Conservation (phyloP, 1,140 invertebrate genomes). For the Cryptotermes secundus region DNA sequence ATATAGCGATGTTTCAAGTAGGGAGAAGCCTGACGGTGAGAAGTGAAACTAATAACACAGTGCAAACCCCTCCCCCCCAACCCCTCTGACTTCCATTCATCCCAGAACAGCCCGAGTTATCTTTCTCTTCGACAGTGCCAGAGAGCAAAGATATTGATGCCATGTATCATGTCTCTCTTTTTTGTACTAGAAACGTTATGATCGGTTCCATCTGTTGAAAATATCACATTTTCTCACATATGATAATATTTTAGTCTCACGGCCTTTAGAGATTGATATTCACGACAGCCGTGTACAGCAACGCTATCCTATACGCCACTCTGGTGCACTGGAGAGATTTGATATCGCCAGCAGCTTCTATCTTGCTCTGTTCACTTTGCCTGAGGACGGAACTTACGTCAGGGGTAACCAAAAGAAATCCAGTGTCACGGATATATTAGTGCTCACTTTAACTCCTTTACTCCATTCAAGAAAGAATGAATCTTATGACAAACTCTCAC, state of each 20-base stretch:
- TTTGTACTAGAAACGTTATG: neutral
- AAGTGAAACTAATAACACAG: neutral
- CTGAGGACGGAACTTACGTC: neutral
- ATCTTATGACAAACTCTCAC: too few relatives aligned
- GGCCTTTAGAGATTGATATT: constrained; percentile 13
- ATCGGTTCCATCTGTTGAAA: constrained; percentile 1
- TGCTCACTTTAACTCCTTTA: too few relatives aligned
- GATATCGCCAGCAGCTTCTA: neutral
- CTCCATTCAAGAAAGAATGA: too few relatives aligned
- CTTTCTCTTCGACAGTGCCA: constrained; percentile 7
- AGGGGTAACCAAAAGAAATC: neutral
- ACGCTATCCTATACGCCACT: neutral
- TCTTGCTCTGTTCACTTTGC: neutral
- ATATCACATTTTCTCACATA: constrained; percentile 15
- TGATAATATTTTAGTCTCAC: constrained; percentile 1
- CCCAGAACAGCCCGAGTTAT: neutral
- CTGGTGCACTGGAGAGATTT: neutral
- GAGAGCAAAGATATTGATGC: constrained; percentile 3
- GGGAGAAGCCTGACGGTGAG: neutral
- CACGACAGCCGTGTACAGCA: neutral
- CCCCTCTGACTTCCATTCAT: too few relatives aligned
- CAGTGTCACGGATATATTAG: neutral
- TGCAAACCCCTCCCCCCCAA: neutral
- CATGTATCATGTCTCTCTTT: neutral
- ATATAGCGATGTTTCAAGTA: neutral